Conservation (phyloP, 2,113 vertebrate genomes). For the Helogale parvula region DNA sequence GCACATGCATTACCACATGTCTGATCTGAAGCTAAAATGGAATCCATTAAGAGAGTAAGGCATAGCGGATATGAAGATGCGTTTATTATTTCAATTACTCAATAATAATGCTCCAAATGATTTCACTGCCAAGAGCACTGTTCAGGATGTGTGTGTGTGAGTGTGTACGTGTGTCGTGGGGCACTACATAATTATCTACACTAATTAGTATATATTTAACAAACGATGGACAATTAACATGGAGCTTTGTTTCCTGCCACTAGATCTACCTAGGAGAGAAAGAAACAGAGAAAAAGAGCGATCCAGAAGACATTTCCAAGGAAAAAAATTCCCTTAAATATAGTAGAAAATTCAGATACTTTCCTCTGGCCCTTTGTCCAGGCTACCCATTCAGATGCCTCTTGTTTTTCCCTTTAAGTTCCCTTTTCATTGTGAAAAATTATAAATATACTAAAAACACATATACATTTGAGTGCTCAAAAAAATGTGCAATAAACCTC, state of each 20-base stretch:
- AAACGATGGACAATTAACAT: neutral
- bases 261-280: neutral
- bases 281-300: neutral
- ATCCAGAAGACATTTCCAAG: neutral
- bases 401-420: neutral
- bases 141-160: neutral
- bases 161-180: neutral
- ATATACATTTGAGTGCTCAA: neutral
- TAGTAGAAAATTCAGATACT: slow-evolving; percentile 2
- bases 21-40: neutral
- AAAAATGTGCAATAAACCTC: neutral
- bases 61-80: neutral
- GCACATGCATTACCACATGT: neutral
- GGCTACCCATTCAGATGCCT: neutral
- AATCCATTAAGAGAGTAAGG: neutral
- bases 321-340: neutral
- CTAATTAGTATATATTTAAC: neutral
- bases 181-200: neutral
- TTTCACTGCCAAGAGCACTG: neutral
- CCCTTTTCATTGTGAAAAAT: neutral
- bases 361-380: neutral
- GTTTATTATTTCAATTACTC: slow-evolving; percentile 31
- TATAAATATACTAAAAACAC: neutral
- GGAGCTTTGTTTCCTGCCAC: neutral
- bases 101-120: neutral